Percentiles rank a stretch among this genome's conserved stretches.
Conservation (phyloP, 1,140 invertebrate species). For the Steinernema khuongi region DNA sequence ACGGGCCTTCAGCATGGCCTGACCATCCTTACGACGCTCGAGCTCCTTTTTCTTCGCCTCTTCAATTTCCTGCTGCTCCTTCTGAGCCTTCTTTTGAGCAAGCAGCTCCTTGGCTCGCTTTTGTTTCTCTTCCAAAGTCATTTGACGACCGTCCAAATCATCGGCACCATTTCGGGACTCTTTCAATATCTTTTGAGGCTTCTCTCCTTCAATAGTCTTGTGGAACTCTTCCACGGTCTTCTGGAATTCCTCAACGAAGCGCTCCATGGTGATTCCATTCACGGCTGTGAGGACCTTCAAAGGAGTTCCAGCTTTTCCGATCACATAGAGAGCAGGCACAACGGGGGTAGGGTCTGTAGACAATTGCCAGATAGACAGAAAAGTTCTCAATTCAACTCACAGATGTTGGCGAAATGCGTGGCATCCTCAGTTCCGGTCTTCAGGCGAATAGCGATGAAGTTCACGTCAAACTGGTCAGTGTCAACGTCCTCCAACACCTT, state of each 20-base stretch:
- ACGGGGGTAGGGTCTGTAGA: background rate
- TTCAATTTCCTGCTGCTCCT: conserved; percentile 19
- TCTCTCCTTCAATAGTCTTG: conserved; percentile 6
- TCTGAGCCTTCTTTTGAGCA: conserved; percentile 18
- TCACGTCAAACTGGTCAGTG: background rate
- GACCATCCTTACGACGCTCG: conserved; percentile 11
- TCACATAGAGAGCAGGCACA: background rate
- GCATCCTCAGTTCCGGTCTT: background rate
- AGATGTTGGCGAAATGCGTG: background rate
- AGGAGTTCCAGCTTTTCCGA: background rate
- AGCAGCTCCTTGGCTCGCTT: background rate
- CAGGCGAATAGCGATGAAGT: conserved; percentile 2
- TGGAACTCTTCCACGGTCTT: background rate
- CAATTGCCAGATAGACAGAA: background rate
- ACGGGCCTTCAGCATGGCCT: conserved; percentile 20
- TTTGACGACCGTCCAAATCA: background rate
- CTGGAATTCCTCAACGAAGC: background rate
- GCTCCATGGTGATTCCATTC: background rate
- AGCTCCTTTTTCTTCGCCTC: conserved; percentile 29
- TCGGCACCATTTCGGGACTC: conserved; percentile 14
- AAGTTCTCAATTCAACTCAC: background rate
- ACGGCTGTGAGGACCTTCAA: background rate
- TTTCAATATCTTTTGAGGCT: conserved; percentile 11
- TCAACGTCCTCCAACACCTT: background rate
- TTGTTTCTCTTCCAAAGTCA: background rate